Base-by-base conservation (phyloP, 1,140 invertebrate species). In the Macrotrachela quadricornifera region DNA sequence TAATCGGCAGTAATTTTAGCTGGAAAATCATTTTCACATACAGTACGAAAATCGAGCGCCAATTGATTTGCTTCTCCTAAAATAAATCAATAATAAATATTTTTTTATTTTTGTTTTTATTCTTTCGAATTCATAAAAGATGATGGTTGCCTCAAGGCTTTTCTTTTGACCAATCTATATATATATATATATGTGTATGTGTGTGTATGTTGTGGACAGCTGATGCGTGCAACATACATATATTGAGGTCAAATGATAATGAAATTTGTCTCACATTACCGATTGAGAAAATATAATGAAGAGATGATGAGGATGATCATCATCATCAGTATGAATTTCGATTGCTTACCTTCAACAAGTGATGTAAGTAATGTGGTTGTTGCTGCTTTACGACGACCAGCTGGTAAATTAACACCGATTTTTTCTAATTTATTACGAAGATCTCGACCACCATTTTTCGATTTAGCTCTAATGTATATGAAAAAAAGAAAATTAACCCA, bases 21-120 rank as follows among this genome's bases (percentile, higher is more conserved):
- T 0, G 92, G 92, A 71, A 97, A 97, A 74, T 96, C 91, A 3
- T 87, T 94, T 73, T 97, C 91, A 67, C 90, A 95, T 38, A 96
- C 83, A 71, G 92, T 94, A 49, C 85, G 84, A 69, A 95, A 97
- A 71, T 99, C 92, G 62, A 88, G 74, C n/a, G 92, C 92, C 67
- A 99, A 76, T 70, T 97, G 87, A 56, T 96, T 85, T 51, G 92
- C 88, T 76, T 97, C 92, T 57, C 91, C 85, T 88, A 71, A 41
- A 75, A 73, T 49, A 58, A 57, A 10, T 16, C 45, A 17, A 46
- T 3, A 6, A 54, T 14, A 14, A 4, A 30, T 8, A 3, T 49
- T 1, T 49, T 51, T 12, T 16, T 30, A 4, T 30, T 30, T 30
- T 30, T 30, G 3, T 46, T 12, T 9, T 46, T 17, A 12, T 9